Conservation (phyloP, 1,140 invertebrate species). For the Venturia canescens region DNA sequence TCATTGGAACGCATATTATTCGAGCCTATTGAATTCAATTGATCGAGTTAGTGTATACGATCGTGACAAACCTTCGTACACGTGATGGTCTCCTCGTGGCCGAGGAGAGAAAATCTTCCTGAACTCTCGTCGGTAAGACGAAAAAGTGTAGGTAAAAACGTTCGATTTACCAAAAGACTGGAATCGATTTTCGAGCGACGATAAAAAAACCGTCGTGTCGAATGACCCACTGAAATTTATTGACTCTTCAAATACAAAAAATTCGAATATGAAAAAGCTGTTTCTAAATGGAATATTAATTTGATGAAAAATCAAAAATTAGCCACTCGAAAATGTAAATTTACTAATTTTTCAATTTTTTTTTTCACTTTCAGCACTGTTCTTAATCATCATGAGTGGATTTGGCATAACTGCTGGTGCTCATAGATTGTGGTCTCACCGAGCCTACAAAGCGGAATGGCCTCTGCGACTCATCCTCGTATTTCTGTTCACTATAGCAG, state of each 20-base stretch:
- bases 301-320: not conserved
- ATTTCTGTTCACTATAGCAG: constrained; percentile 88
- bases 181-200: not conserved
- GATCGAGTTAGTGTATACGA: not conserved
- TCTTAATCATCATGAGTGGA: constrained; percentile 82
- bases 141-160: not conserved
- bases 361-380: constrained; percentile 78
- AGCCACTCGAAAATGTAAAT: not conserved
- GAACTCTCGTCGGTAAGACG: not conserved
- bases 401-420: constrained; percentile 93
- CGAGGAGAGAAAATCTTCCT: not conserved
- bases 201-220: not conserved
- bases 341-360: not conserved
- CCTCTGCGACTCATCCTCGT: constrained; percentile 87
- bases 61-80: not conserved
- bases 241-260: not conserved
- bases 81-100: not conserved
- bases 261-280: not conserved
- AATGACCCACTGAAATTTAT: not conserved
- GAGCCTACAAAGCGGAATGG: constrained; percentile 90
- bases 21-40: constrained; percentile 23
- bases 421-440: constrained; percentile 93
- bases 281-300: not conserved
- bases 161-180: not conserved
- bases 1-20: not conserved